phyloP scores from a whole-genome alignment of 2,888 invertebrate species.

The Osedax fenrisi region DNA sequence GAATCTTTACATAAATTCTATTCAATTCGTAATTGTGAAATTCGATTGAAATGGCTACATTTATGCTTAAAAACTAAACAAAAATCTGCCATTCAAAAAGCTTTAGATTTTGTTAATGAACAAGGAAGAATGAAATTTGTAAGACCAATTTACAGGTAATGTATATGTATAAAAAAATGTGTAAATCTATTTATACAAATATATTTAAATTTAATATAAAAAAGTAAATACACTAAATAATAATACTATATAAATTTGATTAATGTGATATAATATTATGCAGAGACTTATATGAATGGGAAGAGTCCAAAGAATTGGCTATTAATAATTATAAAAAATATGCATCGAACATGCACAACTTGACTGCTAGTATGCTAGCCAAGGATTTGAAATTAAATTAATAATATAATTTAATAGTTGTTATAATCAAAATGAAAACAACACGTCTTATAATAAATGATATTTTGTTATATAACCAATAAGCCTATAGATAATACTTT shows the following conservation, averaged over 20 bases:
- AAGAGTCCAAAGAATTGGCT: conserved; percentile 59
- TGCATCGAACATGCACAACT: conserved; percentile 70
- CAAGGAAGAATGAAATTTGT: conserved; percentile 84
- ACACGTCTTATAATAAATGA: too few relatives aligned
- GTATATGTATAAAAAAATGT: too few relatives aligned
- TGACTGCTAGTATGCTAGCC: conserved; percentile 62
- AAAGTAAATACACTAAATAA: too few relatives aligned
- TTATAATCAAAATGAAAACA: too few relatives aligned
- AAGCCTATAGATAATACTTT: too few relatives aligned
- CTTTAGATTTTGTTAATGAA: conserved; percentile 66
- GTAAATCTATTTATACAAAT: too few relatives aligned
- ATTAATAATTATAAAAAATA: conserved; percentile 64
- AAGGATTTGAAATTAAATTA: conserved; percentile 57
- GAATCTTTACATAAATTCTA: neutral
- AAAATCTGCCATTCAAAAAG: conserved; percentile 58
- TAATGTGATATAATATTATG: too few relatives aligned
- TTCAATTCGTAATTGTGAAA: neutral
- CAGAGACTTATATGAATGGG: conserved; percentile 68
- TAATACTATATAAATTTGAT: too few relatives aligned
- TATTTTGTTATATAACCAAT: too few relatives aligned
- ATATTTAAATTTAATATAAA: too few relatives aligned
- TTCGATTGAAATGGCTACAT: conserved; percentile 60
- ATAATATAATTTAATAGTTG: neutral
- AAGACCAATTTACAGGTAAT: conserved; percentile 70
- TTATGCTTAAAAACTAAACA: conserved; percentile 66